These are phyloP conservation scores for Corythornis leucogaster DNA, from an alignment of 2,797 vertebrate species.

Conservation along the genomic window DNA sequence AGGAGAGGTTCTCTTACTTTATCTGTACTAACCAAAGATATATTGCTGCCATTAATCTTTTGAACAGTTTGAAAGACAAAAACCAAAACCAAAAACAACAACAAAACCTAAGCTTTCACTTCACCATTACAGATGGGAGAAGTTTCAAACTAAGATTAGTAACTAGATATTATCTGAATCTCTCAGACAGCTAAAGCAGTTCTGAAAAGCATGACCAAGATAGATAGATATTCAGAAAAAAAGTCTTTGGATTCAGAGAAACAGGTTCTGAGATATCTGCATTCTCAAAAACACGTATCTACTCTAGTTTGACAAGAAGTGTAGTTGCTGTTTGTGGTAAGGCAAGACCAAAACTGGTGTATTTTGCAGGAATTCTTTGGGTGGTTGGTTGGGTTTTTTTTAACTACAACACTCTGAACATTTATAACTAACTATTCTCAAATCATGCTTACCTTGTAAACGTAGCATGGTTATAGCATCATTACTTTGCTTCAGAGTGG, in stretches of 20 bases:
- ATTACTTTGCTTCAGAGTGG: not conserved
- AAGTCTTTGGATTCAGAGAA: not conserved
- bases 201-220: not conserved
- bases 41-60: not conserved
- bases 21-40: not conserved
- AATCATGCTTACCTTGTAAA: not conserved
- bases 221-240: not conserved
- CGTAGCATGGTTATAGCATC: not conserved
- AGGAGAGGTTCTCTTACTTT: not conserved
- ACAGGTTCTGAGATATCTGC: not conserved
- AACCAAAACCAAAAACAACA: not conserved
- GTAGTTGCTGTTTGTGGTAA: not conserved
- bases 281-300: not conserved
- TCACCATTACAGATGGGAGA: not conserved
- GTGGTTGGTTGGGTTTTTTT: not conserved
- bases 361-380: not conserved
- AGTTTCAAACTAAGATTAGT: not conserved
- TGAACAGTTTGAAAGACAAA: not conserved
- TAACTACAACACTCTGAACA: not conserved
- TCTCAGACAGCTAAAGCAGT: not conserved
- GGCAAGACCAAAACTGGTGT: not conserved
- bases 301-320: not conserved
- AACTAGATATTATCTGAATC: not conserved
- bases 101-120: not conserved
- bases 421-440: not conserved